Conservation (phyloP, 1,140 invertebrate genomes). For the Drosophila busckii region DNA sequence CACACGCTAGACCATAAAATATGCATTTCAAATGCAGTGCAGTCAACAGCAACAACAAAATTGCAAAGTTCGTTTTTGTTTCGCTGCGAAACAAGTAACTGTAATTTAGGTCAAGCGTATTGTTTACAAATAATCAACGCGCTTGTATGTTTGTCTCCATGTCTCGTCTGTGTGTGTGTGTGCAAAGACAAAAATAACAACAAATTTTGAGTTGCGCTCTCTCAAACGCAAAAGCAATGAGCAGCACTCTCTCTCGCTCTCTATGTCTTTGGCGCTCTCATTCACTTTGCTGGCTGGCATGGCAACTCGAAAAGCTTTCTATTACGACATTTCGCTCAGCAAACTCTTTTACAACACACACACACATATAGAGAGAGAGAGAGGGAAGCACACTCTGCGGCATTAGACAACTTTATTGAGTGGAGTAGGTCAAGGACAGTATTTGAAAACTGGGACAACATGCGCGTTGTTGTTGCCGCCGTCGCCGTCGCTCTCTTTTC, state of each 20-base stretch:
- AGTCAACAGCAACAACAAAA: slow-evolving; percentile 34
- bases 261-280: slow-evolving; percentile 43
- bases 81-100: slow-evolving; percentile 68
- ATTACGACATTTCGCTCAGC: slow-evolving; percentile 61
- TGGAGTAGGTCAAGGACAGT: slow-evolving; percentile 79
- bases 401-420: slow-evolving; percentile 73
- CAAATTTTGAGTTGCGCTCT: slow-evolving; percentile 18
- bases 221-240: slow-evolving; percentile 22
- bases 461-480: slow-evolving; percentile 59
- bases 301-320: slow-evolving; percentile 69
- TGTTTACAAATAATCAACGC: slow-evolving; percentile 78
- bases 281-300: slow-evolving; percentile 11
- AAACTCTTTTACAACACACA: slow-evolving; percentile 36
- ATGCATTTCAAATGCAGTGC: slow-evolving; percentile 58
- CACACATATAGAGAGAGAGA: slow-evolving; percentile 19
- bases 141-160: slow-evolving; percentile 14
- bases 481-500: slow-evolving; percentile 1
- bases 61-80: slow-evolving; percentile 42
- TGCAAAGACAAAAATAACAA: slow-evolving; percentile 1
- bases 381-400: slow-evolving; percentile 33
- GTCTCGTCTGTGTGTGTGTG: slow-evolving; percentile 21
- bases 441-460: slow-evolving; percentile 78
- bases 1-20: slow-evolving; percentile 34
- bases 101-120: slow-evolving; percentile 79
- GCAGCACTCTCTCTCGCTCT: slow-evolving; percentile 19